These are phyloP conservation scores for Embidobia sp. DNA, from an alignment of 2,888 invertebrate species.

Conservation along the genomic window DNA sequence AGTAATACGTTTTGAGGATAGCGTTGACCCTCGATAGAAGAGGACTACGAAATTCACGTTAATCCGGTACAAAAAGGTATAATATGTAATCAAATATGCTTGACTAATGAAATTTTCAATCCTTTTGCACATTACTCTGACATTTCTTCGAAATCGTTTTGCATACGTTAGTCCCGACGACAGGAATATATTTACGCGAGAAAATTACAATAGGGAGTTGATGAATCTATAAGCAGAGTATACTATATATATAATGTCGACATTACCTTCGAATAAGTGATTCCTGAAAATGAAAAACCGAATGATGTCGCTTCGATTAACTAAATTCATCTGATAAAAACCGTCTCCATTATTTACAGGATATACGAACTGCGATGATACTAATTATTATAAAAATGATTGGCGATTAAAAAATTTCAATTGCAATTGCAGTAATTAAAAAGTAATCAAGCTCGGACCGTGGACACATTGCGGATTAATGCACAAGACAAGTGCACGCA, in stretches of 20 bases:
- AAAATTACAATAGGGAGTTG: background rate
- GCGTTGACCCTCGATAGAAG: conserved; percentile 6
- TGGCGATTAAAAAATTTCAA: no score
- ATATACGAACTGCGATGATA: background rate
- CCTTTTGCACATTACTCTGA: background rate
- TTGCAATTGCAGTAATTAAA: conserved; percentile 30
- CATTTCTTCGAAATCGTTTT: conserved; percentile 9
- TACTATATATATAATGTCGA: background rate
- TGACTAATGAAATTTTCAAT: conserved; percentile 21
- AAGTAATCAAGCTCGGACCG: conserved; percentile 15
- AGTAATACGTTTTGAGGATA: conserved; percentile 2
- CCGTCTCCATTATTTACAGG: no score
- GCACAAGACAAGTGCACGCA: conserved; percentile 12
- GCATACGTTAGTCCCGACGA: conserved; percentile 15
- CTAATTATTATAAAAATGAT: background rate
- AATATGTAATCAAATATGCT: conserved; percentile 19
- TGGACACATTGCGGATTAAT: conserved; percentile 12
- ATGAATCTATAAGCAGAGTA: conserved; percentile 2
- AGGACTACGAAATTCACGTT: background rate
- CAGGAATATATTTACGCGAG: background rate
- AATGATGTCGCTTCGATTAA: no score
- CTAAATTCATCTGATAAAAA: no score
- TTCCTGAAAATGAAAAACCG: no score
- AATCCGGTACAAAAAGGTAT: conserved; percentile 9
- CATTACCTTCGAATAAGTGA: no score